Conservation (phyloP, 37 sponge, comb jelly and placozoan genomes). For the Theonella swinhoei region DNA sequence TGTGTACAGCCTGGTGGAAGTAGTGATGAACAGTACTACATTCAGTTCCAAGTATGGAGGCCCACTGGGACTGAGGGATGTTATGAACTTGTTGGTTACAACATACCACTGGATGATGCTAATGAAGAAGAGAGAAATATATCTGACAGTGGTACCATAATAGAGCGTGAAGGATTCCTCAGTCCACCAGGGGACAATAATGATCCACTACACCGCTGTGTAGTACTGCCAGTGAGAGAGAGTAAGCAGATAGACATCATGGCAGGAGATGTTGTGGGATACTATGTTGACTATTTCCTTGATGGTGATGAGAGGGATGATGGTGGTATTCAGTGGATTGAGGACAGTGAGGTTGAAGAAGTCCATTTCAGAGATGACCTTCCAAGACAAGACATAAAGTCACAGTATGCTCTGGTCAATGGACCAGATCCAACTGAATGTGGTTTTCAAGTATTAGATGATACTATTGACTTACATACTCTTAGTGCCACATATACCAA, state of each 20-base stretch:
- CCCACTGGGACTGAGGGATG: conserved; percentile 3
- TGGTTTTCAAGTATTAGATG: not conserved
- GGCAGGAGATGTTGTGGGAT: conserved; percentile 61
- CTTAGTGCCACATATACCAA: not conserved
- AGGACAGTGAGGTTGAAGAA: not conserved
- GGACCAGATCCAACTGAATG: not conserved
- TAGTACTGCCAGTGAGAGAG: not conserved
- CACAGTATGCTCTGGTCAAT: not conserved
- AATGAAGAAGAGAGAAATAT: not conserved
- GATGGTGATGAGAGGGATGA: not conserved
- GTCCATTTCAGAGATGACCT: not conserved
- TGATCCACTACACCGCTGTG: not conserved
- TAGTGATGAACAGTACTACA: not conserved
- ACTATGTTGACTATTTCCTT: not conserved
- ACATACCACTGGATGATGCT: conserved; percentile 9
- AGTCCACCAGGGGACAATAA: not conserved
- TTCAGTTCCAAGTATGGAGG: conserved; percentile 56
- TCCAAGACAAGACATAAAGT: not conserved
- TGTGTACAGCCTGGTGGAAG: not conserved
- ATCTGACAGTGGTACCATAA: too few species aligned
- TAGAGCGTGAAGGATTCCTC: not conserved
- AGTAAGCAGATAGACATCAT: conserved; percentile 20
- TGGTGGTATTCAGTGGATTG: not conserved
- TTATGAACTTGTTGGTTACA: conserved; percentile 32
- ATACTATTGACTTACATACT: not conserved